Percentiles rank a stretch among this genome's conserved stretches.
Conservation (phyloP, 2,797 vertebrate species). For the Nyctibius grandis region DNA sequence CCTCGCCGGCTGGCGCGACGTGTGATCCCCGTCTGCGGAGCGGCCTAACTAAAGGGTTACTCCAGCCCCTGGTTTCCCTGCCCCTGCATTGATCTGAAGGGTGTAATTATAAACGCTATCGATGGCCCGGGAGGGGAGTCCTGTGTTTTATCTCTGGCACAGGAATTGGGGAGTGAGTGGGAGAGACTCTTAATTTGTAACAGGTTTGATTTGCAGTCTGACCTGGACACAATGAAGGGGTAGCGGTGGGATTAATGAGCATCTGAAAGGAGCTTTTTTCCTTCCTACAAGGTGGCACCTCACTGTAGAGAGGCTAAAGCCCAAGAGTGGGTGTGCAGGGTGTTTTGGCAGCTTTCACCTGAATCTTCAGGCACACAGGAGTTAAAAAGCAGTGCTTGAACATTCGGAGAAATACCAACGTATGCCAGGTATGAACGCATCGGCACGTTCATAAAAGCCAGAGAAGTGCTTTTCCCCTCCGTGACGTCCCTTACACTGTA, state of each 20-base stretch:
- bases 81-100: neutral
- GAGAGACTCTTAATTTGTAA: neutral
- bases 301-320: neutral
- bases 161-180: neutral
- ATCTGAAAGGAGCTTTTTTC: neutral
- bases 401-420: accelerated
- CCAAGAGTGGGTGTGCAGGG: neutral
- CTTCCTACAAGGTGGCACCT: neutral
- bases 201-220: neutral
- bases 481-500: accelerated
- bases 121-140: neutral
- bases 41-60: neutral
- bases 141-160: neutral
- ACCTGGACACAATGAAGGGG: neutral
- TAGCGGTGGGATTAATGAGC: neutral
- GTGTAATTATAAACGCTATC: neutral
- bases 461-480: neutral
- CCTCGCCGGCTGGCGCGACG: neutral
- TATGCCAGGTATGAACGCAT: neutral
- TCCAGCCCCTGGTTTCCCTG: neutral
- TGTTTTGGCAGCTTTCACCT: neutral
- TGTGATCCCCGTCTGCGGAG: neutral
- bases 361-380: accelerated
- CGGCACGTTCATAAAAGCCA: accelerated
- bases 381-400: neutral